phyloP scores from a whole-genome alignment of 2,888 invertebrate species.

The Willowsia nigromaculata region DNA sequence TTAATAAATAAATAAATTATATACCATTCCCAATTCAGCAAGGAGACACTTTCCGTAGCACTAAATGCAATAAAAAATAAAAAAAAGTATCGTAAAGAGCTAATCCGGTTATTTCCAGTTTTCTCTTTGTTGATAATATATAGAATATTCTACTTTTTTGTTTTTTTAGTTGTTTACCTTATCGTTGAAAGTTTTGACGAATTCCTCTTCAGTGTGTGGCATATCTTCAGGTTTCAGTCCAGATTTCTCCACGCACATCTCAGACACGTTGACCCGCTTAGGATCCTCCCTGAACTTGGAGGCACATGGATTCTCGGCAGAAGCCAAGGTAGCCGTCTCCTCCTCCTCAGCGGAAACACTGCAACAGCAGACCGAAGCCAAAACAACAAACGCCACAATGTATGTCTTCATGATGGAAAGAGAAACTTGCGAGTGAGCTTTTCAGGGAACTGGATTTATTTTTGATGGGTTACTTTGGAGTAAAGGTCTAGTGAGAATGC shows the following conservation, averaged over 20 bases:
- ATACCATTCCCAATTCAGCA: slow-evolving; percentile 66
- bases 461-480: neutral
- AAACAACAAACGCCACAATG: neutral
- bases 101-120: neutral
- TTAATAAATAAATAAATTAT: too few species aligned
- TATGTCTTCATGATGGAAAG: slow-evolving; percentile 27
- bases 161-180: slow-evolving; percentile 41
- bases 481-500: neutral
- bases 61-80: slow-evolving; percentile 44
- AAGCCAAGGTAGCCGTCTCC: slow-evolving; percentile 19
- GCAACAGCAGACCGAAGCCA: slow-evolving; percentile 13
- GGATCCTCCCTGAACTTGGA: slow-evolving; percentile 65
- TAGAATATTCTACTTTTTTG: neutral
- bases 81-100: neutral
- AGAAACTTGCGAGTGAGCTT: neutral
- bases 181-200: slow-evolving; percentile 59
- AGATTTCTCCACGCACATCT: slow-evolving; percentile 53
- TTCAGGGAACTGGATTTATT: slow-evolving; percentile 7
- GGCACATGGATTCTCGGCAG: slow-evolving; percentile 50
- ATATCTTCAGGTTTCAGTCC: slow-evolving; percentile 47
- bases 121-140: neutral
- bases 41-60: slow-evolving; percentile 71
- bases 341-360: neutral
- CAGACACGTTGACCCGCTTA: slow-evolving; percentile 51
- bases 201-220: slow-evolving; percentile 62